Evolutionary conservation across 2,113 vertebrate species (phyloP), one percentile per base, ranked within the genome.

Genomic region (Anoplopoma fimbria): DNA sequence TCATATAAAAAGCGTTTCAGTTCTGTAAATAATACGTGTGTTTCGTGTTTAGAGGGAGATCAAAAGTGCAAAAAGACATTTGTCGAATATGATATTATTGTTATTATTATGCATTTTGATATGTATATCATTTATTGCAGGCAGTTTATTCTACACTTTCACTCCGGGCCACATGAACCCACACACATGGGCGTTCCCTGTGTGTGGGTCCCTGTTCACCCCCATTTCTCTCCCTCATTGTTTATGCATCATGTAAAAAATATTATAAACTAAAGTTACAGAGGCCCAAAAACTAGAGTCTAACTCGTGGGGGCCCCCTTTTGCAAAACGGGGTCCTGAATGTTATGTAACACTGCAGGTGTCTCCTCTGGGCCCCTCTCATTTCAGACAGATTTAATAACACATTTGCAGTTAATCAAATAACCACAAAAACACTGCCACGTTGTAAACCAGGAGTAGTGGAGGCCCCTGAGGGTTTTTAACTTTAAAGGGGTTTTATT

Each of bases 331-430:
- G 9, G 14, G 55, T n/a, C 55, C 27, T 58, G 8, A 10, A 2
- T 19, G 10, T 34, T 21, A 9, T 62, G 34, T 64, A 64, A 14
- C 38, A 3, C 9, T 9, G 31, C 67, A 51, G 42, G 45, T 8
- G 67, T 51, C 25, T 10, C 40, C 65, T n/a, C 5, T 2, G 15
- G 64, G 65, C 29, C 25, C 53, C 53, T n/a, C 53, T 34, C 8
- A 33, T 7, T 51, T 25, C 17, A 7, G 10, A 40, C 70, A 34
- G 21, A 6, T 25, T 47, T 34, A 49, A 49, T 4, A n/a, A 62
- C 72, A 75, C 72, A 62, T n/a, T 47, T 47, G 21, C 71, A 60
- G 38, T 29, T 73, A 5, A 73, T 73, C 40, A 60, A 61, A 31
- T 60, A 3, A 73, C 70, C 70, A 23, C 19, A 9, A 6, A 29